Evolutionary conservation across 2,888 invertebrate genomes (phyloP).

Genomic region (Asteroscopus sphinx): DNA sequence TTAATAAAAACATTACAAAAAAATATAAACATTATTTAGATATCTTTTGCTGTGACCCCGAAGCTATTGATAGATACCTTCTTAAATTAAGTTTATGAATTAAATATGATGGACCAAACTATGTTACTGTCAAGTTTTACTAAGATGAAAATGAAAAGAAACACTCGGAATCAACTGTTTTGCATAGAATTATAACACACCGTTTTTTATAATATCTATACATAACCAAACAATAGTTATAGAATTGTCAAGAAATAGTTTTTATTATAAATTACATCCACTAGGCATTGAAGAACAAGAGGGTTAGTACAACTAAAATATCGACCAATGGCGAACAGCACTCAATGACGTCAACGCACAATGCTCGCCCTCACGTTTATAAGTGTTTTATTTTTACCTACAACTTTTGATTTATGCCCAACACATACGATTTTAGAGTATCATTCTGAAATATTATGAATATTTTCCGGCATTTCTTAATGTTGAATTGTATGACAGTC

Average conservation of each 20-base stretch:
- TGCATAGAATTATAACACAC: too few relatives aligned
- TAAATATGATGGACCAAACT: neutral
- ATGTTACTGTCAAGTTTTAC: slow-evolving; percentile 2
- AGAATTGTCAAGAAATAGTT: neutral
- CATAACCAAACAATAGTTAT: neutral
- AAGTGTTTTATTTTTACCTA: slow-evolving; percentile 50
- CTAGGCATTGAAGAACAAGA: slow-evolving; percentile 36
- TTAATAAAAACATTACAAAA: neutral
- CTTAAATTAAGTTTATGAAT: neutral
- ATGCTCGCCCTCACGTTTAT: slow-evolving; percentile 33
- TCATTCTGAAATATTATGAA: slow-evolving; percentile 15
- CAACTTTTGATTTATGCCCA: slow-evolving; percentile 37
- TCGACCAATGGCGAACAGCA: slow-evolving; percentile 47
- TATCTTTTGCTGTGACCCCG: slow-evolving; percentile 1
- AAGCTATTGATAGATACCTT: neutral
- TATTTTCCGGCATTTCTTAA: slow-evolving; percentile 15
- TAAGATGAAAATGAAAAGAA: neutral
- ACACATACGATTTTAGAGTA: slow-evolving; percentile 23
- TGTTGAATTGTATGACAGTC: slow-evolving; percentile 24
- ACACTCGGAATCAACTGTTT: too few relatives aligned
- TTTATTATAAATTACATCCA: slow-evolving; percentile 2
- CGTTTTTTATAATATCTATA: too few relatives aligned
- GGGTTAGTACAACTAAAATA: slow-evolving; percentile 50
- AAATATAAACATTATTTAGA: neutral
- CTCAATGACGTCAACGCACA: slow-evolving; percentile 50